Evolutionary conservation across 2,113 vertebrate species (phyloP), one percentile per base, ranked within the genome.

Genomic region (Rhinoptilus africanus): DNA sequence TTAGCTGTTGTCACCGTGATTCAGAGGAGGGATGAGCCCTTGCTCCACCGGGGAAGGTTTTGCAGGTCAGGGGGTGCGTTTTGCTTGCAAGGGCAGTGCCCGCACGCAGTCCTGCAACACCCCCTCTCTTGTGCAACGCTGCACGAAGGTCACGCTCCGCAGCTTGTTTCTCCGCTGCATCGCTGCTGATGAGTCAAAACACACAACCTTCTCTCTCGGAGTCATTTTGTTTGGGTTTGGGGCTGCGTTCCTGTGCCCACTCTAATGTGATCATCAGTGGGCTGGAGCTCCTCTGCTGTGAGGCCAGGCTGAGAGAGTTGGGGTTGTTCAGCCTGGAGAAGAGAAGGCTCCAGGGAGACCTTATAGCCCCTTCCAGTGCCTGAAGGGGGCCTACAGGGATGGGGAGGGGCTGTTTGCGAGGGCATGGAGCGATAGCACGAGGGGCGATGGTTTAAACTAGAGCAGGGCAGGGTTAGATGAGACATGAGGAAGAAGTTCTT

Each of bases 81-180:
- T 82, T 6, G 1, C 67, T 51, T 88, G 22, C 60, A 34, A 50
- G 63, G 56, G 68, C 91, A 87, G 37, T 50, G 77, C 56, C 48
- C 13, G 2, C 9, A 50, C 24, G 68, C n/a, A 1, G n/a, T 82
- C 71, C 88, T 66, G 54, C 79, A 24, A 24, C 71, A 87, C 87
- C 92, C 73, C 62, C 86, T 91, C 66, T 66, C 81, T 96, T 95
- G 84, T 57, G 91, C 80, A 97, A 97, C 15, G 28, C 80, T 75
- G 73, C 48, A 5, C 62, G 62, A 78, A 93, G 77, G 81, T 91
- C 66, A 30, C 0, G 0, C 89, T 87, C 80, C 34, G 4, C 63
- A 57, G 60, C 88, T 73, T 39, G 57, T 84, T 97, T 89, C 94
- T 89, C 53, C 57, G 53, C 80, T 73, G 48, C 69, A 72, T 89